These are phyloP conservation scores for Myiozetetes cayanensis DNA, from an alignment of 2,113 vertebrate species.

Conservation along the genomic window DNA sequence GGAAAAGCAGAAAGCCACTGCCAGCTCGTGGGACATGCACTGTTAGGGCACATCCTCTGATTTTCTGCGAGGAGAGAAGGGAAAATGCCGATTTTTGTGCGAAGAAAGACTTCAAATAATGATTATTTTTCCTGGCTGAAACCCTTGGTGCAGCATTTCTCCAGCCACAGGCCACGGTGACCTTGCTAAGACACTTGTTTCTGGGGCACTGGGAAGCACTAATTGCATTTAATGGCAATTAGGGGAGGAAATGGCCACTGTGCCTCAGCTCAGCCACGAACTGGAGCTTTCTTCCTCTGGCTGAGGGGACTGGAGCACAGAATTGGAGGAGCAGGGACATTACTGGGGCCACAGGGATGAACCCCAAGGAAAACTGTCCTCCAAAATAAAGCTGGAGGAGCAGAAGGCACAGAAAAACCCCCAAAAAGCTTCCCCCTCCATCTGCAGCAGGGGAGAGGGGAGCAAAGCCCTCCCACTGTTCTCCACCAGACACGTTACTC, in stretches of 20 bases:
- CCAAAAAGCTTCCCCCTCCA: neutral
- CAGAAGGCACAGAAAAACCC: neutral
- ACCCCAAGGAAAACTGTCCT: neutral
- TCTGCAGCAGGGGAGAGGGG: neutral
- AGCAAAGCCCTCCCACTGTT: rapidly evolving
- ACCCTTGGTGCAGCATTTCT: neutral
- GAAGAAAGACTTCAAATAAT: neutral
- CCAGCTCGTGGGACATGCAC: rapidly evolving
- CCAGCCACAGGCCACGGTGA: neutral
- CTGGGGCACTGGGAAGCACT: neutral
- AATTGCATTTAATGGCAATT: conserved; percentile 2
- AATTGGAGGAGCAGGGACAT: neutral
- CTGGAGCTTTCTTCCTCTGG: neutral
- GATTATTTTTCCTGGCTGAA: neutral
- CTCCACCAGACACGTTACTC: neutral
- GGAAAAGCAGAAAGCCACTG: neutral
- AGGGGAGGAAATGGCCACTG: neutral
- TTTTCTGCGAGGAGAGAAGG: neutral
- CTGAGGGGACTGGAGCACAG: neutral
- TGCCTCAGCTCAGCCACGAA: rapidly evolving
- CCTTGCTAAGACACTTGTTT: neutral
- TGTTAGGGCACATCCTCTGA: neutral
- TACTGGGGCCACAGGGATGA: neutral
- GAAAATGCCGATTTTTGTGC: rapidly evolving
- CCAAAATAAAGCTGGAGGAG: neutral